Evolutionary conservation across 1,140 invertebrate species (phyloP).

Genomic region (Parasteatoda tepidariorum): DNA sequence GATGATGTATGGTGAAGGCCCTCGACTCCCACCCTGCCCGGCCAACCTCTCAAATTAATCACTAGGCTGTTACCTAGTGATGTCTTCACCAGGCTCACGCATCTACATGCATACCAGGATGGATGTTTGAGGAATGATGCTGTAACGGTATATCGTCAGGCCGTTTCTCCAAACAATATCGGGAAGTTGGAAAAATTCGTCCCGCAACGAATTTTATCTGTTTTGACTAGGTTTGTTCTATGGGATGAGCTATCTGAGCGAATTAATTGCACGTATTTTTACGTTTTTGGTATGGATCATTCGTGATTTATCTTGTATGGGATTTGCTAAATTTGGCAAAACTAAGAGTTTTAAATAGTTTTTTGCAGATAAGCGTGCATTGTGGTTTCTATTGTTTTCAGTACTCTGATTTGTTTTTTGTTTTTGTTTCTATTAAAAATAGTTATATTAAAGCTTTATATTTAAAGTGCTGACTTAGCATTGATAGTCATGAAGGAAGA

Average conservation of each 20-base stretch:
- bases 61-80: slow-evolving; percentile 45
- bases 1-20: slow-evolving; percentile 51
- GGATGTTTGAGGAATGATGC: slow-evolving; percentile 1
- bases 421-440: too few relatives aligned
- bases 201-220: background rate
- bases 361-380: too few relatives aligned
- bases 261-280: too few relatives aligned
- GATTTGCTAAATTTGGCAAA: too few relatives aligned
- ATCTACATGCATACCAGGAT: slow-evolving; percentile 26
- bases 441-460: too few relatives aligned
- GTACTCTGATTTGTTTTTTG: too few relatives aligned
- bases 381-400: too few relatives aligned
- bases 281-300: too few relatives aligned
- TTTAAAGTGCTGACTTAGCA: too few relatives aligned
- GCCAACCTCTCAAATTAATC: slow-evolving; percentile 57
- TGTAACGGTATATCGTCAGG: background rate
- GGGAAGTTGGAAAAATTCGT: background rate
- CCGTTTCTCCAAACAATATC: background rate
- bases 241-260: background rate
- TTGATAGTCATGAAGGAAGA: too few relatives aligned
- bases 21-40: slow-evolving; percentile 34
- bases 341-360: too few relatives aligned
- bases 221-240: background rate
- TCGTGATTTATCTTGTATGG: too few relatives aligned
- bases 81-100: slow-evolving; percentile 55